phyloP scores from a whole-genome alignment of 2,797 vertebrate species.

The Myoxocephalus aenaeus region DNA sequence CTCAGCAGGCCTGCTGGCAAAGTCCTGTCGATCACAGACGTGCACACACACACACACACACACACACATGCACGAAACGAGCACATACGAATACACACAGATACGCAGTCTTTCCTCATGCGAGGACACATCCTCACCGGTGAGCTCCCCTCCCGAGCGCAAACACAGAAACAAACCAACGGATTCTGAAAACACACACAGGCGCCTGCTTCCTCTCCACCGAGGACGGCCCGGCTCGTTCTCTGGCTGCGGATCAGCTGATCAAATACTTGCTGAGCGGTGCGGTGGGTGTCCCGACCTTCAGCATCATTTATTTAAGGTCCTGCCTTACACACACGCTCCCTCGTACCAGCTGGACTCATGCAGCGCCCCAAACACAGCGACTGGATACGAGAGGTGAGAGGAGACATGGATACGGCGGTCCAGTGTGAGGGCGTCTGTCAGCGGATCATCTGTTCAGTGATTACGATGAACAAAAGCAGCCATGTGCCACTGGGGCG shows the following conservation, averaged over 20 bases:
- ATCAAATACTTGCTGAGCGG: background rate
- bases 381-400: background rate
- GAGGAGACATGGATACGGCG: background rate
- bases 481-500: background rate
- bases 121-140: background rate
- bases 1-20: background rate
- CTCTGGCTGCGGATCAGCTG: conserved; percentile 15
- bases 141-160: background rate
- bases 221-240: background rate
- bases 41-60: no score
- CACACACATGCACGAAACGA: no score
- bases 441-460: background rate
- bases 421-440: background rate
- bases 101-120: background rate
- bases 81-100: no score
- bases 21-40: background rate
- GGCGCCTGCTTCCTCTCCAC: background rate
- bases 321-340: background rate
- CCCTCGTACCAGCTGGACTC: background rate
- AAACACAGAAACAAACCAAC: background rate
- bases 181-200: background rate
- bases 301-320: background rate
- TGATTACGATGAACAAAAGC: background rate
- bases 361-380: background rate
- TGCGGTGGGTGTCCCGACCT: background rate